These are phyloP conservation scores for Cavia aperea DNA, from an alignment of 2,113 vertebrate species.

Conservation along the genomic window DNA sequence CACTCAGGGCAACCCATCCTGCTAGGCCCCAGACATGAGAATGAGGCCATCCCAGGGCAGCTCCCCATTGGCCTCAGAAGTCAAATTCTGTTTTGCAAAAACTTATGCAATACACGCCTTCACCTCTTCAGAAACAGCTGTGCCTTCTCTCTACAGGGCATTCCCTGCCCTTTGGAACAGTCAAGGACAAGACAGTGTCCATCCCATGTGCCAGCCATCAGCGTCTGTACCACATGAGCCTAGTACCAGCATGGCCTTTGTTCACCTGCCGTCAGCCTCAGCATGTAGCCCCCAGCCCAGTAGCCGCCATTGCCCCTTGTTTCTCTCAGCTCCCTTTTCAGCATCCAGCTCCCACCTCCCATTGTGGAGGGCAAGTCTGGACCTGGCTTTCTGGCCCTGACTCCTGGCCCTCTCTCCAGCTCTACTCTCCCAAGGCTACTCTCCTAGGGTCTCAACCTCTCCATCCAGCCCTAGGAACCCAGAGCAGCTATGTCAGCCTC, in stretches of 20 bases:
- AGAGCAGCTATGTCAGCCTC: neutral
- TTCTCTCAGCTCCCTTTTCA: neutral
- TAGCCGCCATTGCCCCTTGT: rapidly evolving
- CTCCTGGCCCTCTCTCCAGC: neutral
- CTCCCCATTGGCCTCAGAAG: neutral
- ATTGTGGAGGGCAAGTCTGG: neutral
- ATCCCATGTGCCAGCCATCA: neutral
- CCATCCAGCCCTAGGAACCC: neutral
- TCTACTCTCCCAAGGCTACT: neutral
- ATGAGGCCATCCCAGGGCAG: neutral
- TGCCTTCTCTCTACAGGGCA: neutral
- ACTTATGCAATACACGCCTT: neutral
- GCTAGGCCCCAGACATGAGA: neutral
- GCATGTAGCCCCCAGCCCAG: neutral
- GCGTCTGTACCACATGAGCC: neutral
- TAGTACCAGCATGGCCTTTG: neutral
- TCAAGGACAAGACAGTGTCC: neutral
- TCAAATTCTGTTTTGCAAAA: neutral
- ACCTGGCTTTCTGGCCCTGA: neutral
- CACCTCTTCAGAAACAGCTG: neutral
- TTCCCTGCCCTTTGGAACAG: neutral
- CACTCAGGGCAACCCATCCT: neutral
- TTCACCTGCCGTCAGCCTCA: neutral
- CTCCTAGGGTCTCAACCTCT: neutral
- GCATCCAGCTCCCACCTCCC: neutral